A percentile compares a stretch with the other conserved stretches of the same genome.
Conservation (phyloP, 2,797 vertebrate species). For the Sebastes steindachneri region DNA sequence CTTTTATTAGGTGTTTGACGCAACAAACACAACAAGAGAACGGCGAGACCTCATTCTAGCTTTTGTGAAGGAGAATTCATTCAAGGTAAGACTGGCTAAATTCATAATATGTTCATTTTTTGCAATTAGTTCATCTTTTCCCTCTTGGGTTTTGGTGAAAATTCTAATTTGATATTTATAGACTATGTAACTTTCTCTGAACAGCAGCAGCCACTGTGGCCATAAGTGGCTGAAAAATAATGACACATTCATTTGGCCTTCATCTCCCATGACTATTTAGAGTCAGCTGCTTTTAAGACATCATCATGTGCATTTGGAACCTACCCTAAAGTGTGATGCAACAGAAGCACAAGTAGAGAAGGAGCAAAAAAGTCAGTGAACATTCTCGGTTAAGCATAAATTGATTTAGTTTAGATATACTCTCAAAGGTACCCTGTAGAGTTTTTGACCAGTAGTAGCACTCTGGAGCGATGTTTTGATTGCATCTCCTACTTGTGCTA, state of each 20-base stretch:
- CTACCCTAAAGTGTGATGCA: no score
- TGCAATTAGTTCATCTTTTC: neutral
- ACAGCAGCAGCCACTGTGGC: neutral
- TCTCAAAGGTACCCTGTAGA: neutral
- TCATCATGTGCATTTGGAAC: neutral
- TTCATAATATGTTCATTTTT: neutral
- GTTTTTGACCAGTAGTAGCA: neutral
- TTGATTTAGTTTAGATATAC: no score
- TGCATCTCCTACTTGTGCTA: neutral
- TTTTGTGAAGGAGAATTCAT: constrained; percentile 92
- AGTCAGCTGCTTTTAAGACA: neutral
- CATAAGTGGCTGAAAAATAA: neutral
- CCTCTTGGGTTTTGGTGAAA: neutral
- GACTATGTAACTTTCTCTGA: neutral
- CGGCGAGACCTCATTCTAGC: constrained; percentile 92
- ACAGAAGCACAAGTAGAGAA: neutral
- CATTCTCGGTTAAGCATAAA: neutral
- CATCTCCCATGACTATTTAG: neutral
- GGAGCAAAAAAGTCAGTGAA: neutral
- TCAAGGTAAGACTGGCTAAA: constrained; percentile 84
- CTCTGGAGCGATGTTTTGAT: neutral
- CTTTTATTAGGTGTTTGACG: constrained; percentile 91
- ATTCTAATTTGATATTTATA: neutral
- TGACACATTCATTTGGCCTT: neutral
- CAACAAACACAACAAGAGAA: constrained; percentile 97